Conservation (phyloP, 2,797 vertebrate species). For the Numenius phaeopus region DNA sequence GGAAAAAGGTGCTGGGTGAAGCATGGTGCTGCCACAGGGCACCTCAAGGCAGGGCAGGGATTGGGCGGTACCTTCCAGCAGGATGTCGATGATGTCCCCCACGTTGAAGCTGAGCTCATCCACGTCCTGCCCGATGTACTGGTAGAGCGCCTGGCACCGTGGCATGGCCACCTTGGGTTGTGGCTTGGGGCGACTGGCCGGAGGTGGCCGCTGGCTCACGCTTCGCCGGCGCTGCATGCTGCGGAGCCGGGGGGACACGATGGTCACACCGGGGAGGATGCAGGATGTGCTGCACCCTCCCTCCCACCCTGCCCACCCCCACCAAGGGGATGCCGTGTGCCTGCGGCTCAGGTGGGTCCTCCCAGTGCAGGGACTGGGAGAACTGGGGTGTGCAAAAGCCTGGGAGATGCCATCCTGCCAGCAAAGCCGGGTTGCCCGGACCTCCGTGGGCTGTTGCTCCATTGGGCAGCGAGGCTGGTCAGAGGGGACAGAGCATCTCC, state of each 20-base stretch:
- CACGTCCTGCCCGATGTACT: constrained; percentile 92
- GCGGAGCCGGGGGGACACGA: fast-evolving
- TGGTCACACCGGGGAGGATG: fast-evolving
- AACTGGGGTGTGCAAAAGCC: not conserved
- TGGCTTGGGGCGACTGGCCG: constrained; percentile 84
- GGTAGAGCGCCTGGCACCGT: constrained; percentile 89
- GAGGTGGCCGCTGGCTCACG: constrained; percentile 86
- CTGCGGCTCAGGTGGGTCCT: not conserved
- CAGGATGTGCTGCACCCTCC: not conserved
- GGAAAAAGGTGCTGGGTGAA: not conserved
- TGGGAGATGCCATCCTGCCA: not conserved
- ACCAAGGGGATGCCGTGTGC: fast-evolving
- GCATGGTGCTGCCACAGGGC: fast-evolving
- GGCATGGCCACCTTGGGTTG: constrained; percentile 80
- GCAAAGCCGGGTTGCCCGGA: fast-evolving
- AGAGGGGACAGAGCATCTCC: not conserved
- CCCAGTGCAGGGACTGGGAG: not conserved
- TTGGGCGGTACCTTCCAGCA: constrained; percentile 85
- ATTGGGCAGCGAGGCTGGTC: too few relatives aligned
- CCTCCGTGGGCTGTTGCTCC: fast-evolving
- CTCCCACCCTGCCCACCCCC: not conserved
- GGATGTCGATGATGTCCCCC: constrained; percentile 89
- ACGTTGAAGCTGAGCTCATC: constrained; percentile 94
- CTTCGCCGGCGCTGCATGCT: constrained; percentile 91
- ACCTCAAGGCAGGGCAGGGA: not conserved